Percentiles rank a stretch among this genome's conserved stretches.
phyloP scores from a whole-genome alignment of 2,888 invertebrate species.

The Anoplius nigerrimus region DNA sequence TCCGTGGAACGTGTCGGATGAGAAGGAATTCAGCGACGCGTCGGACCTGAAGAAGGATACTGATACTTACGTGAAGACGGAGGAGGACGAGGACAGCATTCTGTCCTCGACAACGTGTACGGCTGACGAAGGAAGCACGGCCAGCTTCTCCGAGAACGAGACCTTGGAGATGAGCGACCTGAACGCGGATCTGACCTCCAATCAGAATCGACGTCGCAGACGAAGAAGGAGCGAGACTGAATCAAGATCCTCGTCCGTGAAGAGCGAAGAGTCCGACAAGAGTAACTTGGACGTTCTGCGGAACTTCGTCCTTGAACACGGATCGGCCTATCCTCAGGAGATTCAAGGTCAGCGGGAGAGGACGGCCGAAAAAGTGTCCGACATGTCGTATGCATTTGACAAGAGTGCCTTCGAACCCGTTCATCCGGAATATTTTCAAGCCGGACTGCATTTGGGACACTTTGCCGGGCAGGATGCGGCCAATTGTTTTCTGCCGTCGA shows the following conservation, averaged over 20 bases:
- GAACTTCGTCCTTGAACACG: constrained; percentile 39
- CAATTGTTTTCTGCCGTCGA: too few species aligned
- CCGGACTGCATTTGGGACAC: too few species aligned
- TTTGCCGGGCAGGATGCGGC: too few species aligned
- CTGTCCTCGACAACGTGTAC: constrained; percentile 10
- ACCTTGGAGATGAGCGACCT: not conserved
- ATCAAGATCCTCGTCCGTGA: constrained; percentile 35
- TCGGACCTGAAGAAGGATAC: not conserved
- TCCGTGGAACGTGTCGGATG: constrained; percentile 55
- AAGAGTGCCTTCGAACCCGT: too few species aligned
- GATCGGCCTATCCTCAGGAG: too few species aligned
- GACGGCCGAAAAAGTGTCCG: too few species aligned
- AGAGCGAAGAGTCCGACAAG: constrained; percentile 33
- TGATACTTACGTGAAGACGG: not conserved
- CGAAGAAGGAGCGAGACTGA: constrained; percentile 11
- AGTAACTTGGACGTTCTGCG: constrained; percentile 40
- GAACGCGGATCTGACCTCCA: too few species aligned
- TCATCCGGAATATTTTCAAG: too few species aligned
- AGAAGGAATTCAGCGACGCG: not conserved
- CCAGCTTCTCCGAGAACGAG: constrained; percentile 15
- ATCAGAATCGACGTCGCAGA: not conserved
- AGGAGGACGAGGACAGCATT: constrained; percentile 30
- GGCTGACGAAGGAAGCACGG: constrained; percentile 13
- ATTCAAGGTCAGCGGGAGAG: too few species aligned
- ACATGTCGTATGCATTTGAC: not conserved